These are phyloP conservation scores for Pseudanteris insignis DNA, from an alignment of 2,888 invertebrate species.

Conservation along the genomic window DNA sequence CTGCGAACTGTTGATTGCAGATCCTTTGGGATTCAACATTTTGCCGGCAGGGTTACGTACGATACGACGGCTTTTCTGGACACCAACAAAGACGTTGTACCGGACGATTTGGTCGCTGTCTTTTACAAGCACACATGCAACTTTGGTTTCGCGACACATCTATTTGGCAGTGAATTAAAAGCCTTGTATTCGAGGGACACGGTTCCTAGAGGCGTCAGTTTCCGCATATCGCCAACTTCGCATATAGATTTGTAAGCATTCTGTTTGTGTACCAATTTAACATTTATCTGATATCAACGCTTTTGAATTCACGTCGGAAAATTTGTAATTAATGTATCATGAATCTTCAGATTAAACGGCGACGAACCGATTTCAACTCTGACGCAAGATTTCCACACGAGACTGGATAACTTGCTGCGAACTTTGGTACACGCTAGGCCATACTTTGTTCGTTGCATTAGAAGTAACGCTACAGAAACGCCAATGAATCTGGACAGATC, in stretches of 20 bases:
- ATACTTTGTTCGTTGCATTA: constrained; percentile 92
- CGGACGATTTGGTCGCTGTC: constrained; percentile 90
- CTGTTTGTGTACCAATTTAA: too few species aligned
- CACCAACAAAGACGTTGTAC: constrained; percentile 86
- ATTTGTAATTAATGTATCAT: too few species aligned
- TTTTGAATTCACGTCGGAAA: too few species aligned
- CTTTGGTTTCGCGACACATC: constrained; percentile 95
- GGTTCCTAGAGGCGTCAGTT: constrained; percentile 81
- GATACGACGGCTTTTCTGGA: constrained; percentile 87
- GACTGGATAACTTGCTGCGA: constrained; percentile 89
- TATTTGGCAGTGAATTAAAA: constrained; percentile 93
- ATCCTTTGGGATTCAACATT: constrained; percentile 91
- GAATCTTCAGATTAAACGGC: constrained; percentile 72
- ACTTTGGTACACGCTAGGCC: constrained; percentile 93
- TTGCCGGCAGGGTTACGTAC: constrained; percentile 85
- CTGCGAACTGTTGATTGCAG: constrained; percentile 81
- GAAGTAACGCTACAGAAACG: constrained; percentile 84
- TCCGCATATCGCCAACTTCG: constrained; percentile 89
- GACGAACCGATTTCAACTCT: constrained; percentile 88
- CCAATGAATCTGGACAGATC: constrained; percentile 85
- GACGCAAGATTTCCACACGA: constrained; percentile 94
- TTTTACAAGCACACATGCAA: constrained; percentile 93
- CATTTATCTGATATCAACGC: too few species aligned
- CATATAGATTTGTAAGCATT: constrained; percentile 74
- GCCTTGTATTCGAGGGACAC: constrained; percentile 79